A percentile compares a stretch with the other conserved stretches of the same genome.
These are phyloP conservation scores for Polymixis flavicincta DNA, from an alignment of 2,888 invertebrate genomes.

Conservation along the genomic window DNA sequence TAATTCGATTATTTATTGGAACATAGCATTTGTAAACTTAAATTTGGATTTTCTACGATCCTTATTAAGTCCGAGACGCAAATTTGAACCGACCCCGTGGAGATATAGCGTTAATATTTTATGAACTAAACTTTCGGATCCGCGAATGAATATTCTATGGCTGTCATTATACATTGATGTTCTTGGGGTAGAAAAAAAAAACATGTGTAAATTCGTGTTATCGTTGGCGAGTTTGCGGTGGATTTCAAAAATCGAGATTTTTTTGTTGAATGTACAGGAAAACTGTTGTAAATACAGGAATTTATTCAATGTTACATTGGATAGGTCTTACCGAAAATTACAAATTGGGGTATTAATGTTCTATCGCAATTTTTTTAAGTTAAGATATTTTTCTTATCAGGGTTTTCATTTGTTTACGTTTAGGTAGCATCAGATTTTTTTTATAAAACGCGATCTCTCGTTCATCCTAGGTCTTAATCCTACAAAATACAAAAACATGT, in stretches of 20 bases:
- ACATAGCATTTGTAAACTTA: conserved; percentile 63
- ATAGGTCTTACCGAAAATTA: background rate
- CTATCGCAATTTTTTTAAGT: background rate
- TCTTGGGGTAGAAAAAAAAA: conserved; percentile 40
- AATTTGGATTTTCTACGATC: conserved; percentile 70
- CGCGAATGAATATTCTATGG: conserved; percentile 75
- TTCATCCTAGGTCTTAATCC: background rate
- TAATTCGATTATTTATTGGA: conserved; percentile 62
- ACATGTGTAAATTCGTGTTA: conserved; percentile 34
- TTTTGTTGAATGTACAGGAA: background rate
- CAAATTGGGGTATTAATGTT: background rate
- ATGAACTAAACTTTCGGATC: conserved; percentile 75
- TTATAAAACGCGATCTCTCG: background rate
- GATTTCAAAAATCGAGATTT: conserved; percentile 1
- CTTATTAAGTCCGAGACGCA: conserved; percentile 69
- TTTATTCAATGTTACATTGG: background rate
- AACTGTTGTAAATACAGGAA: background rate
- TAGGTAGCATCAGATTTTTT: background rate
- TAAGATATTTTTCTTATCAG: background rate
- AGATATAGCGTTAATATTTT: conserved; percentile 76
- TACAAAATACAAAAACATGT: conserved; percentile 32
- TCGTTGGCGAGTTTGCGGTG: conserved; percentile 5
- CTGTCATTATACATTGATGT: conserved; percentile 59
- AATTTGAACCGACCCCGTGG: conserved; percentile 68
- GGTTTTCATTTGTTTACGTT: conserved; percentile 15